phyloP scores from a whole-genome alignment of 2,888 invertebrate genomes.

The Ennomos erosarius region DNA sequence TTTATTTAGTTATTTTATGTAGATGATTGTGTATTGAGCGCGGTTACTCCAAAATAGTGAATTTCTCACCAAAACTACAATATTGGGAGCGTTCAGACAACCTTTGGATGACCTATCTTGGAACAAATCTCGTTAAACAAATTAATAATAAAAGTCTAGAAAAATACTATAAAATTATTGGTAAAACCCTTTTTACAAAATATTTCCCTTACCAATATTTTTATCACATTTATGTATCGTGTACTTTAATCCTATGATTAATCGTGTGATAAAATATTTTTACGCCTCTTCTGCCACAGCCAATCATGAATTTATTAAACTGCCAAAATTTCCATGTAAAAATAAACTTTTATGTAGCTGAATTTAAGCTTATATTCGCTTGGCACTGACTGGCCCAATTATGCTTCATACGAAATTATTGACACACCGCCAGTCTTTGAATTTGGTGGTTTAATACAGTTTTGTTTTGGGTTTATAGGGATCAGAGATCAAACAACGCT shows the following conservation, averaged over 20 bases:
- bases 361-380: slow-evolving; percentile 8
- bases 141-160: too few relatives aligned
- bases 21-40: too few relatives aligned
- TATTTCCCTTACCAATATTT: background rate
- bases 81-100: too few relatives aligned
- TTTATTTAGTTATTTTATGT: too few relatives aligned
- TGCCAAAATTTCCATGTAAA: background rate
- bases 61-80: too few relatives aligned
- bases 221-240: background rate
- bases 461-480: background rate
- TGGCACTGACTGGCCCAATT: slow-evolving; percentile 2
- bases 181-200: slow-evolving; percentile 3
- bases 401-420: slow-evolving; percentile 22
- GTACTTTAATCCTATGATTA: slow-evolving; percentile 4
- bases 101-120: too few relatives aligned
- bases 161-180: too few relatives aligned
- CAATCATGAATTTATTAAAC: slow-evolving; percentile 18
- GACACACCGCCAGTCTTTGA: slow-evolving; percentile 24
- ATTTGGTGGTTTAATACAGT: slow-evolving; percentile 24
- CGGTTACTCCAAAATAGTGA: too few relatives aligned
- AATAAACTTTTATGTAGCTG: background rate
- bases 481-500: background rate
- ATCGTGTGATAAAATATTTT: slow-evolving; percentile 20
- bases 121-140: too few relatives aligned
- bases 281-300: slow-evolving; percentile 21